Conservation (phyloP, 2,888 invertebrate species). For the Leptothorax acervorum region DNA sequence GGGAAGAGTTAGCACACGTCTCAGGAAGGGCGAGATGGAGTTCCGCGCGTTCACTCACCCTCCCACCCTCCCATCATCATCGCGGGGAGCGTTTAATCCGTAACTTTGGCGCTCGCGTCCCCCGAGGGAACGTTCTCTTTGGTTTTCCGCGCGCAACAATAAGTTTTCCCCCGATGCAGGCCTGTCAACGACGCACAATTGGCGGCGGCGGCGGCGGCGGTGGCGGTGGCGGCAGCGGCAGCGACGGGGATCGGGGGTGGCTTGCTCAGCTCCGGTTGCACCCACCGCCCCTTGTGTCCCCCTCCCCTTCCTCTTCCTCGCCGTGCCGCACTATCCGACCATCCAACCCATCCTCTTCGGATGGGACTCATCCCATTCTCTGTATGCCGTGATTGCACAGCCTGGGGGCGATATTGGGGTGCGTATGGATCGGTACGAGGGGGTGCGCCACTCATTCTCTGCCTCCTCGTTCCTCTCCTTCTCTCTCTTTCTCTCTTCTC, state of each 20-base stretch:
- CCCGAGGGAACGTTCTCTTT: slow-evolving; percentile 77
- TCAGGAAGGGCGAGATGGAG: slow-evolving; percentile 29
- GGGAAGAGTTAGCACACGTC: slow-evolving; percentile 53
- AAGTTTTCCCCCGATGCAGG: slow-evolving; percentile 82
- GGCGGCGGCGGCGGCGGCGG: slow-evolving; percentile 78
- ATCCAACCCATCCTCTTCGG: slow-evolving; percentile 57
- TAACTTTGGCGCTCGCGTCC: slow-evolving; percentile 80
- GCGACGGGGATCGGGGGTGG: slow-evolving; percentile 37
- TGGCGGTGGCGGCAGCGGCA: slow-evolving; percentile 60
- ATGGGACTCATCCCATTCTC: slow-evolving; percentile 82
- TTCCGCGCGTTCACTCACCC: slow-evolving; percentile 36
- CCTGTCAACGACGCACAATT: slow-evolving; percentile 84
- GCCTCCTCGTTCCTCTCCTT: slow-evolving; percentile 54
- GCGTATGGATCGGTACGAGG: slow-evolving; percentile 79
- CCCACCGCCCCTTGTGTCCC: slow-evolving; percentile 58
- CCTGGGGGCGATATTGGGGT: slow-evolving; percentile 83
- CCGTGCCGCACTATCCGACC: slow-evolving; percentile 59
- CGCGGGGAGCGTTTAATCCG: slow-evolving; percentile 80
- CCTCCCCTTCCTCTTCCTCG: slow-evolving; percentile 52
- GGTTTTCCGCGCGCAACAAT: slow-evolving; percentile 81
- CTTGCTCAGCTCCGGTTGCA: slow-evolving; percentile 53
- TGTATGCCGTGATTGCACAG: slow-evolving; percentile 83
- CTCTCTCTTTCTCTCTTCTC: slow-evolving; percentile 54
- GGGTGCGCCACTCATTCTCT: slow-evolving; percentile 72
- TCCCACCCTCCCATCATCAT: slow-evolving; percentile 62